phyloP scores from a whole-genome alignment of 2,888 invertebrate genomes.

The Trichogramma evanescens region DNA sequence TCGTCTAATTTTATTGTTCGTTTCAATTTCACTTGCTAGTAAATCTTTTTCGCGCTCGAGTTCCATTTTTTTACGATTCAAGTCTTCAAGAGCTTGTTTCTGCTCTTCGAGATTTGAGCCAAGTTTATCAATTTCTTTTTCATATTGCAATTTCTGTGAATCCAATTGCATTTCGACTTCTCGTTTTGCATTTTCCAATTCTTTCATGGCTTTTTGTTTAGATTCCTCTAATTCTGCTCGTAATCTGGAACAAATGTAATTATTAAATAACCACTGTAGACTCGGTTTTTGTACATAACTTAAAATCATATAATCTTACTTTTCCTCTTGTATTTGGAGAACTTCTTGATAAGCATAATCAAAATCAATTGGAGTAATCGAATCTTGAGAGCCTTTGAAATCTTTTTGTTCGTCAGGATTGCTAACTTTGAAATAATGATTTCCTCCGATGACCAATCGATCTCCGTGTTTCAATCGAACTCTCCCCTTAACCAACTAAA shows the following conservation, averaged over 20 bases:
- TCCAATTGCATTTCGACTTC: conserved; percentile 40
- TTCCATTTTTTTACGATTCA: conserved; percentile 37
- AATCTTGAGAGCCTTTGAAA: conserved; percentile 28
- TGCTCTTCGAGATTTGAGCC: conserved; percentile 41
- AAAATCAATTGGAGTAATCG: conserved; percentile 47
- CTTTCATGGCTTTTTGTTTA: conserved; percentile 42
- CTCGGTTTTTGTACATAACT: background rate
- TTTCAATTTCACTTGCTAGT: conserved; percentile 45
- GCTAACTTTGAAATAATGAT: conserved; percentile 54
- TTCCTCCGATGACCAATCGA: conserved; percentile 54
- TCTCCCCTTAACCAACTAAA: conserved; percentile 44
- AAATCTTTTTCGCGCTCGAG: conserved; percentile 41
- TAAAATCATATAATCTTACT: conserved; percentile 40
- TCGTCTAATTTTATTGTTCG: conserved; percentile 47
- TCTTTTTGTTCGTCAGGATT: conserved; percentile 44
- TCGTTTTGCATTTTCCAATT: conserved; percentile 41
- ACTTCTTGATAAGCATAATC: conserved; percentile 54
- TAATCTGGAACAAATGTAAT: conserved; percentile 28
- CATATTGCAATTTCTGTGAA: conserved; percentile 40
- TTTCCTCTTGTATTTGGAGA: conserved; percentile 50
- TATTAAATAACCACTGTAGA: background rate
- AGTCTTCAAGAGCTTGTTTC: conserved; percentile 39
- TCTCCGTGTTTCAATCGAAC: conserved; percentile 51
- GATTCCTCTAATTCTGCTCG: conserved; percentile 43
- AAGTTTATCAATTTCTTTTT: conserved; percentile 39